Conservation (phyloP, 1,140 invertebrate genomes). For the Bombus pyrosoma region DNA sequence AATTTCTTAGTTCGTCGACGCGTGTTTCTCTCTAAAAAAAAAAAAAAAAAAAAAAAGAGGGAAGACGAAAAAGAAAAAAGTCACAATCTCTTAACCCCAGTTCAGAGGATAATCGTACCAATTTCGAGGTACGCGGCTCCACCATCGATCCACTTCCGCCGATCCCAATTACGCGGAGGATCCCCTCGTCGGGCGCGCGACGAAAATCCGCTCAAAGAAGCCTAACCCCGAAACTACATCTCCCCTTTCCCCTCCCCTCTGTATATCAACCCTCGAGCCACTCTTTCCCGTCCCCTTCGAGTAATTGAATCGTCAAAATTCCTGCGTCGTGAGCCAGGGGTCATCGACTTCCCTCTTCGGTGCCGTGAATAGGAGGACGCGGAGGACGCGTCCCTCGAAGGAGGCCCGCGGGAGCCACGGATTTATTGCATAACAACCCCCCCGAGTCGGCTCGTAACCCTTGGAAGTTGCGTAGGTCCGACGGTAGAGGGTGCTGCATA, state of each 20-base stretch:
- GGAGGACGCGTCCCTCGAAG: constrained; percentile 59
- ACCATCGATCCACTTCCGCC: constrained; percentile 21
- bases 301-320: constrained; percentile 61
- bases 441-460: constrained; percentile 67
- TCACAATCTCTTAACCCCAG: neutral
- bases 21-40: rapidly evolving
- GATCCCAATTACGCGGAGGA: constrained; percentile 37
- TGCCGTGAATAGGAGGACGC: constrained; percentile 3
- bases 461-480: constrained; percentile 72
- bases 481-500: constrained; percentile 70
- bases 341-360: constrained; percentile 39
- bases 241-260: neutral
- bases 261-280: constrained; percentile 13
- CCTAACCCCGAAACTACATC: constrained; percentile 26
- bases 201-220: constrained; percentile 37
- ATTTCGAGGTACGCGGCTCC: neutral
- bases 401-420: constrained; percentile 63
- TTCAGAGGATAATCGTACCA: constrained; percentile 30
- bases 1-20: neutral
- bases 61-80: neutral
- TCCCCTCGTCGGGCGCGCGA: neutral
- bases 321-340: constrained; percentile 30
- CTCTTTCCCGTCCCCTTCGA: constrained; percentile 14
- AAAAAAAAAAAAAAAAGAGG: no score
- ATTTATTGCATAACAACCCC: constrained; percentile 72